phyloP scores from a whole-genome alignment of 64 coral and sea anemone species.

The Porites lutea region DNA sequence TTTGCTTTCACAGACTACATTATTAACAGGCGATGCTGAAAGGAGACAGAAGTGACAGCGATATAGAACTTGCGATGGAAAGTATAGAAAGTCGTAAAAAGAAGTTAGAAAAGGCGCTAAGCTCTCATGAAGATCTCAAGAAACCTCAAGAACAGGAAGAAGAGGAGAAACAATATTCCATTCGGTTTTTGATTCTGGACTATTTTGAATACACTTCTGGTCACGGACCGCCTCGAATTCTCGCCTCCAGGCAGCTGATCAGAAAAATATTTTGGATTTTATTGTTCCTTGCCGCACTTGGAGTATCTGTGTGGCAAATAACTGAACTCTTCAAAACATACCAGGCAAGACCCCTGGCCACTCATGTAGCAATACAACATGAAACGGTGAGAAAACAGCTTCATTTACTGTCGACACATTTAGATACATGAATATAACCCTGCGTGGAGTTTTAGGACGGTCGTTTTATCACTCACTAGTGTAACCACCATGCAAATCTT shows the following conservation, averaged over 20 bases:
- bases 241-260: conserved; percentile 32
- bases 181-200: conserved; percentile 39
- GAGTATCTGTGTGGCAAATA: conserved; percentile 43
- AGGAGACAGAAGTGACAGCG: not conserved
- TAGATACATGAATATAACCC: too few relatives aligned
- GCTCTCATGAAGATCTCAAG: not conserved
- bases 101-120: not conserved
- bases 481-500: too few relatives aligned
- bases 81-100: not conserved
- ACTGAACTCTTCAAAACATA: conserved; percentile 30
- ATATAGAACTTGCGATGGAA: not conserved
- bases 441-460: too few relatives aligned
- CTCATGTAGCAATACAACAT: conserved; percentile 46
- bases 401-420: not conserved
- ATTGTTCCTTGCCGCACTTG: conserved; percentile 28
- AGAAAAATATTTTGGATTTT: conserved; percentile 46
- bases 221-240: conserved; percentile 52
- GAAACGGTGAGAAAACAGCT: conserved; percentile 42
- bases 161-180: conserved; percentile 14
- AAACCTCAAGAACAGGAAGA: not conserved
- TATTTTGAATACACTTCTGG: conserved; percentile 68
- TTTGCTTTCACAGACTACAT: not conserved
- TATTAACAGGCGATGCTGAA: not conserved
- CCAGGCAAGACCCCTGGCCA: conserved; percentile 28
- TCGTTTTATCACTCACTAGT: too few relatives aligned